phyloP scores from a whole-genome alignment of 2,113 vertebrate genomes.

The Hyla sarda region DNA sequence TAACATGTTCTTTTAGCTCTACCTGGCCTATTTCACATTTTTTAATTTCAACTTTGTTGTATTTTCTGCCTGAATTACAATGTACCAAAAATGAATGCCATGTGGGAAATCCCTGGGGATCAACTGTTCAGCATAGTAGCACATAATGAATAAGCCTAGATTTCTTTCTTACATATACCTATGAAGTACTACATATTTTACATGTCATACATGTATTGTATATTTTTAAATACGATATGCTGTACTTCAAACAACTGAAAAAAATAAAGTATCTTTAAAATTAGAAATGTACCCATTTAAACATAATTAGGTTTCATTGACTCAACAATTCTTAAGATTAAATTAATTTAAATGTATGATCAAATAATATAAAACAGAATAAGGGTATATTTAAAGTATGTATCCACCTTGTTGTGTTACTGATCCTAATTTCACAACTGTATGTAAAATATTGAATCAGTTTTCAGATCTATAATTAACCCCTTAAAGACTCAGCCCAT shows the following conservation, averaged over 20 bases:
- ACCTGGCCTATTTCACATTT: conserved; percentile 60
- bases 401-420: not conserved
- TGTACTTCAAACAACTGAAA: not conserved
- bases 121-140: not conserved
- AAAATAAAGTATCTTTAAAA: not conserved
- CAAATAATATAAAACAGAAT: not conserved
- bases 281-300: not conserved
- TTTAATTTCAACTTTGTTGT: conserved; percentile 37
- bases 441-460: not conserved
- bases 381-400: not conserved
- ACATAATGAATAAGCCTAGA: not conserved
- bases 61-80: conserved; percentile 15
- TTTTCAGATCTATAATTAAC: no score
- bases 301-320: no score
- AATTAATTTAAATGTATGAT: no score
- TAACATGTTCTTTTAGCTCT: conserved; percentile 53
- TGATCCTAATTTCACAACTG: not conserved
- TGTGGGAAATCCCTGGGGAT: not conserved
- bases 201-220: not conserved
- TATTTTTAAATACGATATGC: not conserved
- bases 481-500: no score
- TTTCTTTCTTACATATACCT: not conserved
- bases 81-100: not conserved
- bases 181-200: not conserved
- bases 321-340: no score